Evolutionary conservation across 2,888 invertebrate species (phyloP).

Genomic region (Hyppa rectilinea): DNA sequence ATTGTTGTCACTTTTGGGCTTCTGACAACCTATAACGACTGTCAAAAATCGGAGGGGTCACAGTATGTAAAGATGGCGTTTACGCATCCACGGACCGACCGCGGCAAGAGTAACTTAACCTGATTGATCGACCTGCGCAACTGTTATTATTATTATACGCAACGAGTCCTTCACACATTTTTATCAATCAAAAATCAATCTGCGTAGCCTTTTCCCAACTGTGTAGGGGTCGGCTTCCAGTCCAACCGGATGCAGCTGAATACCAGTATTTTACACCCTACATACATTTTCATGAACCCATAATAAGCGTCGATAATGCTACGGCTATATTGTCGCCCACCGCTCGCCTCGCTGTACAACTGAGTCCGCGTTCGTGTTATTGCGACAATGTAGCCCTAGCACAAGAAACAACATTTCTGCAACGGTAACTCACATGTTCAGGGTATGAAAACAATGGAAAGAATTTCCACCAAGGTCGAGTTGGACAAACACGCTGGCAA

Average conservation of each 20-base stretch:
- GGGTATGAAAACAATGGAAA: conserved; percentile 44
- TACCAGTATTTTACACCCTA: too few relatives aligned
- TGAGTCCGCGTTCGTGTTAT: too few relatives aligned
- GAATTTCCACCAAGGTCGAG: conserved; percentile 50
- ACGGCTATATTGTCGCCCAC: too few relatives aligned
- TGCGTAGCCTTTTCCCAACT: too few relatives aligned
- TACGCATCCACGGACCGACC: not conserved
- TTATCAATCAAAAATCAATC: too few relatives aligned
- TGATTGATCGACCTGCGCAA: not conserved
- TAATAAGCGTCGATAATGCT: conserved; percentile 10
- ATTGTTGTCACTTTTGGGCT: not conserved
- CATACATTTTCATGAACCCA: not conserved
- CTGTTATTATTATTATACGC: not conserved
- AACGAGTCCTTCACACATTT: too few relatives aligned
- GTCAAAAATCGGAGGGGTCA: not conserved
- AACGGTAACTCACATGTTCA: conserved; percentile 8
- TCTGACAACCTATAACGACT: not conserved
- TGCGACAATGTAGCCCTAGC: too few relatives aligned
- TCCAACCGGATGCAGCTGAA: too few relatives aligned
- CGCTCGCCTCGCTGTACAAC: too few relatives aligned
- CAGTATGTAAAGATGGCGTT: too few relatives aligned
- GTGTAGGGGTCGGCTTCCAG: too few relatives aligned
- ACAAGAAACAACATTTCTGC: conserved; percentile 21
- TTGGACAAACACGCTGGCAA: conserved; percentile 51
- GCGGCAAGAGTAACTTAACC: not conserved